Base-by-base conservation (phyloP, 2,797 vertebrate species). In the Poliocrania exsul region DNA sequence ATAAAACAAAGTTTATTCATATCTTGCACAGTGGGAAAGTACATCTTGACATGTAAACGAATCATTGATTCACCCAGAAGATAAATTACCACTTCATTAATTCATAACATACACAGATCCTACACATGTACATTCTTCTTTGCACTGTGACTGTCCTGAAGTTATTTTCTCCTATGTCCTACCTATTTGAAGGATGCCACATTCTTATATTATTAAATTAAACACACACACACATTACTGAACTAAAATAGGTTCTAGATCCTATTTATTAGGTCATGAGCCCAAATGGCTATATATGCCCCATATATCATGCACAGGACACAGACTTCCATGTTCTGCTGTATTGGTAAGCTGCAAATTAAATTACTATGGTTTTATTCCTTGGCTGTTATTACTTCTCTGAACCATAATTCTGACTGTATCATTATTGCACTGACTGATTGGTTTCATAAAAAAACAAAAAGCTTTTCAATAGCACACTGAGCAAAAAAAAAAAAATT, bases 131-230 rank as follows among this genome's bases (percentile, higher is more conserved):
- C 13, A 7, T 57, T 69, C 11, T 24, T 81, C 35, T 29, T 83
- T 54, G 44, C 0, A 0, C 24, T 26, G 53, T 4, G 3, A 20
- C 50, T 64, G 20, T 56, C 25, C 40, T 6, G 2, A 40, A 88
- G n/a, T 54, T 84, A 58, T 53, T 79, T 79, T 67, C 71, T 79
- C 25, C 37, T 57, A 5, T n/a, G 21, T 58, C 42, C 16, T 56
- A 31, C 42, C 37, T 56, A n/a, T 14, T 12, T 66, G 25, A 80
- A 40, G 42, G 33, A 81, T 71, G 56, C 9, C 33, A 49, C 10
- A 49, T 7, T 51, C 37, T 46, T 60, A 57, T 8, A 49, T n/a
- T 61, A 60, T 16, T 78, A 57, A 83, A 90, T 3, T 15, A 73
- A 73, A 87, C 2, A 37, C 2, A 7, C n/a, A 33, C 4, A 17